Percentiles rank a stretch among this genome's conserved stretches.
phyloP scores from a whole-genome alignment of 2,113 vertebrate species.

The Otolemur garnettii region DNA sequence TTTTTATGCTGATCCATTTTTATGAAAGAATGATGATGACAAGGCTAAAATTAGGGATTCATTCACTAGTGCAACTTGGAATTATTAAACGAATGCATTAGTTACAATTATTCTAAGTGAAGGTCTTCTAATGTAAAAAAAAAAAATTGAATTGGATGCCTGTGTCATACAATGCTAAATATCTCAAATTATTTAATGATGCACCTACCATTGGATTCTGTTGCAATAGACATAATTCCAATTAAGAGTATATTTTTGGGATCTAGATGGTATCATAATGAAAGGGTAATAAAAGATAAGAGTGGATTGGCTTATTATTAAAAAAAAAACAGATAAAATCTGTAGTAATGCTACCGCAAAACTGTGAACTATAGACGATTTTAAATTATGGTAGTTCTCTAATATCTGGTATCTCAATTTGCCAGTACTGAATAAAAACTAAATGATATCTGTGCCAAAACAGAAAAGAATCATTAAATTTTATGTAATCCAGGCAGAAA shows the following conservation, averaged over 20 bases:
- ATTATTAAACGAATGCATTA: slow-evolving; percentile 72
- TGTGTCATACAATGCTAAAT: slow-evolving; percentile 44
- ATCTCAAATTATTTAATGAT: slow-evolving; percentile 68
- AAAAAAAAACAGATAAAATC: slow-evolving; percentile 56
- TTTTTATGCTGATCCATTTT: not conserved
- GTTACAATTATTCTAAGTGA: slow-evolving; percentile 57
- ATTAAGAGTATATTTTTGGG: slow-evolving; percentile 24
- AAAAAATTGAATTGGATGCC: slow-evolving; percentile 48
- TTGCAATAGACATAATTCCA: slow-evolving; percentile 50
- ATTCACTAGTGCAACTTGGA: slow-evolving; percentile 75
- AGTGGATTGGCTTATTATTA: slow-evolving; percentile 53
- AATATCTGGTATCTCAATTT: slow-evolving; percentile 59
- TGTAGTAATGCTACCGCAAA: slow-evolving; percentile 52
- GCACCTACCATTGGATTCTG: slow-evolving; percentile 75
- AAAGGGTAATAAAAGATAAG: not conserved
- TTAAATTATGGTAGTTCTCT: slow-evolving; percentile 62
- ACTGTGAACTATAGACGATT: slow-evolving; percentile 61
- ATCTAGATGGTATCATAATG: slow-evolving; percentile 45
- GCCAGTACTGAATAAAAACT: slow-evolving; percentile 55
- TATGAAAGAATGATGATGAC: slow-evolving; percentile 31
- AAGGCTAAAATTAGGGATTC: slow-evolving; percentile 75
- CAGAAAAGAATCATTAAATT: slow-evolving; percentile 42
- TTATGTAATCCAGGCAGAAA: slow-evolving; percentile 21
- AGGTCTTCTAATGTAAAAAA: slow-evolving; percentile 71
- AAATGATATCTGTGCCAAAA: not conserved